Conservation (phyloP, 35 echinoderm and acorn worm genomes). For the Hemicentrotus pulcherrimus region DNA sequence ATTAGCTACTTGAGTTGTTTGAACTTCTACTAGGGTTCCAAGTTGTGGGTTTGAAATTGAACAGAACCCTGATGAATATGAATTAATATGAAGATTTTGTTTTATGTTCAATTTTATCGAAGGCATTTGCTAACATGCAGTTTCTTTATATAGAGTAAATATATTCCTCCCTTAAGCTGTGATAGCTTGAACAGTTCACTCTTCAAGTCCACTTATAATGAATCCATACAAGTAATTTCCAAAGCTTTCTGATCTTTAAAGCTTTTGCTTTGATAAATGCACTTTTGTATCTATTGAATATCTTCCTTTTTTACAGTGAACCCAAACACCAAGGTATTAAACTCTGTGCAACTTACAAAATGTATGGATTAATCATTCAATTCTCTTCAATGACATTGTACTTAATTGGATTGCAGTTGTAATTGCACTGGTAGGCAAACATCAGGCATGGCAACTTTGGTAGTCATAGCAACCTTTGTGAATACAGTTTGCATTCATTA, state of each 20-base stretch:
- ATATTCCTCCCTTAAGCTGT: too few species aligned
- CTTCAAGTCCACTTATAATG: neutral
- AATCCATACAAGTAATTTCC: neutral
- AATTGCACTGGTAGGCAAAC: neutral
- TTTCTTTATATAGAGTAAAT: too few species aligned
- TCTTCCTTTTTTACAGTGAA: neutral
- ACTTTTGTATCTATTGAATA: neutral
- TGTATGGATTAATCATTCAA: too few species aligned
- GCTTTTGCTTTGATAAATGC: neutral
- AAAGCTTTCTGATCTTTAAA: too few species aligned
- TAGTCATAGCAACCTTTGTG: neutral
- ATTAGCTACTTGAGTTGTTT: neutral
- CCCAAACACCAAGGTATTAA: too few species aligned
- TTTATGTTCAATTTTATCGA: neutral
- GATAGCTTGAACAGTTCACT: too few species aligned
- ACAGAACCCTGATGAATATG: neutral
- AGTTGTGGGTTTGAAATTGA: neutral
- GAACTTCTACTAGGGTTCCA: neutral
- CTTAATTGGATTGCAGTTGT: neutral
- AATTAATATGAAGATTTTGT: neutral
- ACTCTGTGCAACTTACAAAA: too few species aligned
- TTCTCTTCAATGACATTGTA: neutral
- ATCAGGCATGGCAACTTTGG: neutral
- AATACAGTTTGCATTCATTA: neutral
- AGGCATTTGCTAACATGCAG: neutral